Evolutionary conservation across 1,140 invertebrate species (phyloP), one percentile per base, ranked within the genome.

Genomic region (Drosophila parvula): DNA sequence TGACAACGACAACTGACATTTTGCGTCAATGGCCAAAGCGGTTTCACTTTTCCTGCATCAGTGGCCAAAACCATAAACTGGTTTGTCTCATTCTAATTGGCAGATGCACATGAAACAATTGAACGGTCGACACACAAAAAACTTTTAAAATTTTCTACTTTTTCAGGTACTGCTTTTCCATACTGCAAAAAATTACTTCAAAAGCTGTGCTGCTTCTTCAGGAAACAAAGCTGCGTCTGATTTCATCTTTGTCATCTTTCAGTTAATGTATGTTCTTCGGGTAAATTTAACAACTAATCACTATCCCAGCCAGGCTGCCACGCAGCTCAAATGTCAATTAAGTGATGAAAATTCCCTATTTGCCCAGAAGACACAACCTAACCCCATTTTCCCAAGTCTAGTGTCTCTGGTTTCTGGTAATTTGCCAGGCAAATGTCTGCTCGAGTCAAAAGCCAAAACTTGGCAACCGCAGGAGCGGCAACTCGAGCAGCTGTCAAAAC

Each of bases 321-420:
- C 34, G 70, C 40, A 60, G 63, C 22, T 57, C 43, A 34, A 16
- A 59, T 74, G 59, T 80, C 77, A 84, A 84, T 84, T 78, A 85
- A 67, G 51, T 74, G 82, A 61, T 68, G 50, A 63, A 71, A 78
- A 67, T 81, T 69, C 48, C 53, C 11, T n/a, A 36, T 30, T 45
- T 18, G 18, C 28, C 51, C 43, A 27, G 63, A 56, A 56, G 40
- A 34, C 41, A n/a, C 10, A 12, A 11, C 7, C 36, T 55, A 34
- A 12, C 36, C 43, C 36, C 32, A n/a, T 40, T 28, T 28, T 11
- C 22, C 59, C n/a, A 7, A 14, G 27, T 18, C 16, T 43, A 34
- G 53, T 32, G 27, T 38, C 32, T 60, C 51, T 36, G 44, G 50
- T 27, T 69, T 58, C 53, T 68, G 74, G 58, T 60, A 73, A 51